These are phyloP conservation scores for Hypercompe scribonia DNA, from an alignment of 2,888 invertebrate species.

Conservation along the genomic window DNA sequence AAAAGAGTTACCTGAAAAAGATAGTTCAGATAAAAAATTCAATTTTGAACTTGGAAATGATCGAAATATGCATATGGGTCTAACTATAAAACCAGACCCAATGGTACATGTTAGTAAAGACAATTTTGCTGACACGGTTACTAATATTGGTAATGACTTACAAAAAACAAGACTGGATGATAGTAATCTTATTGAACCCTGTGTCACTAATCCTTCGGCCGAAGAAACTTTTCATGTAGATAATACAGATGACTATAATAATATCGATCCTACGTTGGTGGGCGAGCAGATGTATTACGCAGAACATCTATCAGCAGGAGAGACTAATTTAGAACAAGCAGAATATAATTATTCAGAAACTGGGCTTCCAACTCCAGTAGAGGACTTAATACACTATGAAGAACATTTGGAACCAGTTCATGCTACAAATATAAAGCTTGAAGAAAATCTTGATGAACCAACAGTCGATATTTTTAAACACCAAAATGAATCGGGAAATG, in stretches of 20 bases:
- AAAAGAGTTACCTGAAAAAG: constrained; percentile 58
- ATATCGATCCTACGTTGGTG: constrained; percentile 7
- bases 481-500: constrained; percentile 25
- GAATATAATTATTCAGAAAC: constrained; percentile 24
- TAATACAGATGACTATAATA: neutral
- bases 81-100: constrained; percentile 1
- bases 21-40: constrained; percentile 34
- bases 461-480: constrained; percentile 11
- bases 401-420: constrained; percentile 16
- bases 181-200: constrained; percentile 19
- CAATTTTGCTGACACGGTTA: constrained; percentile 15
- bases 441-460: neutral
- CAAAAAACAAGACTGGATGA: constrained; percentile 31
- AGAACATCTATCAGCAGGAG: constrained; percentile 6
- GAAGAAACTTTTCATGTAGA: constrained; percentile 25
- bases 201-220: constrained; percentile 3
- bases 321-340: neutral
- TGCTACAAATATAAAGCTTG: constrained; percentile 1
- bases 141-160: constrained; percentile 29
- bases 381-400: constrained; percentile 12
- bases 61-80: neutral
- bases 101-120: constrained; percentile 6
- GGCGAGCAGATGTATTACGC: constrained; percentile 7
- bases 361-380: constrained; percentile 13
- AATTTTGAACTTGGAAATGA: constrained; percentile 20